phyloP scores from a whole-genome alignment of 2,888 invertebrate genomes.

The Xylota segnis region DNA sequence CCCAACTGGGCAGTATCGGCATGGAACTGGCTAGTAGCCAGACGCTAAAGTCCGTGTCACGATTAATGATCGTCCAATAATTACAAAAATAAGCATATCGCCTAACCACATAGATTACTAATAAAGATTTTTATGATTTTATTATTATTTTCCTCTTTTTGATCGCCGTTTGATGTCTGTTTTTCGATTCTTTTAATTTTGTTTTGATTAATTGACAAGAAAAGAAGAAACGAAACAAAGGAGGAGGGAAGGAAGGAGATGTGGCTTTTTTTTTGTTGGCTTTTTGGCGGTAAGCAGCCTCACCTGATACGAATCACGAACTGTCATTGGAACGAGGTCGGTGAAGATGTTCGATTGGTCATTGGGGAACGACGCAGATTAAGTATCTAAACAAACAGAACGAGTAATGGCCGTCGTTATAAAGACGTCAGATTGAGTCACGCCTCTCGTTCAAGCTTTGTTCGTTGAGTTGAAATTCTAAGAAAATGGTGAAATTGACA shows the following conservation, averaged over 20 bases:
- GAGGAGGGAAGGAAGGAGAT: neutral
- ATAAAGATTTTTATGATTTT: conserved; percentile 10
- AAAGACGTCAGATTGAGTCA: conserved; percentile 5
- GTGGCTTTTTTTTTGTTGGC: no score
- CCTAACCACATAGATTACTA: conserved; percentile 27
- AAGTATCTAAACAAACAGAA: neutral
- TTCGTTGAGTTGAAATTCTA: neutral
- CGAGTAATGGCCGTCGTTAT: conserved; percentile 7
- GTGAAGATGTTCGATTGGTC: conserved; percentile 4
- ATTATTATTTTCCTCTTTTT: neutral
- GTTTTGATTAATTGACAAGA: conserved; percentile 8
- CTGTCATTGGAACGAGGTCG: conserved; percentile 7
- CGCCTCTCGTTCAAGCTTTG: conserved; percentile 3
- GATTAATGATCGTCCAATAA: conserved; percentile 65
- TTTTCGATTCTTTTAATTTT: conserved; percentile 1
- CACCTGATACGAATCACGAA: conserved; percentile 9
- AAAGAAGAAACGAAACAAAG: neutral
- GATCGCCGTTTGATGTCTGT: neutral
- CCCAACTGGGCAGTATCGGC: neutral
- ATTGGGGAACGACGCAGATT: neutral
- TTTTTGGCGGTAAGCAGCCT: neutral
- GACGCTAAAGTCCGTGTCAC: conserved; percentile 61
- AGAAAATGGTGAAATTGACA: neutral
- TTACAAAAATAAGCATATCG: conserved; percentile 62
- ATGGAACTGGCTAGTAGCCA: conserved; percentile 38